Conservation (phyloP, 2,888 invertebrate genomes). For the Orchesella flavescens region DNA sequence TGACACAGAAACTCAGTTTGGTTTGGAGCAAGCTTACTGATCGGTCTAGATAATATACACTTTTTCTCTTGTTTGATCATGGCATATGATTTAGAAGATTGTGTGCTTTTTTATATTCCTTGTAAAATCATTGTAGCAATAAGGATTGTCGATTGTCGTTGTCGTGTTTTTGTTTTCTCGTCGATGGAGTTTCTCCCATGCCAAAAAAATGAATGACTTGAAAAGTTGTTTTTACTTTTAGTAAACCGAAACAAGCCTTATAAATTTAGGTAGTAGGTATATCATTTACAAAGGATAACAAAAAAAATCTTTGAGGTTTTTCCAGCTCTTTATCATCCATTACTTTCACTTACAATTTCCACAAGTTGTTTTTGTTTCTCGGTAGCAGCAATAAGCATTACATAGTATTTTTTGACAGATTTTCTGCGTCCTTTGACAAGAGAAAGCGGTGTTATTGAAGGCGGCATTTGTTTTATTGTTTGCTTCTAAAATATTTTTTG, state of each 20-base stretch:
- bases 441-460: conserved; percentile 28
- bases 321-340: conserved; percentile 51
- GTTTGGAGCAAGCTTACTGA: conserved; percentile 35
- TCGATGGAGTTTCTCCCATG: too few species aligned
- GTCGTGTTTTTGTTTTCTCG: neutral
- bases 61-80: conserved; percentile 1
- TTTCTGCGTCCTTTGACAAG: conserved; percentile 14
- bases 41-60: conserved; percentile 4
- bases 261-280: neutral
- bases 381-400: neutral
- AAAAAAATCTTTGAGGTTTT: conserved; percentile 48
- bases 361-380: conserved; percentile 25
- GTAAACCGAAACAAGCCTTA: neutral
- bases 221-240: neutral
- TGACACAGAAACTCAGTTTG: conserved; percentile 54
- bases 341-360: conserved; percentile 58
- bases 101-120: neutral
- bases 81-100: neutral
- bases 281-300: neutral
- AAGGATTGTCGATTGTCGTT: conserved; percentile 18
- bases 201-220: conserved; percentile 28
- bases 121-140: neutral
- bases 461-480: conserved; percentile 17
- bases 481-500: neutral
- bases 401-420: conserved; percentile 28